Base-by-base conservation (phyloP, 2,888 invertebrate species). In the Xylota segnis region DNA sequence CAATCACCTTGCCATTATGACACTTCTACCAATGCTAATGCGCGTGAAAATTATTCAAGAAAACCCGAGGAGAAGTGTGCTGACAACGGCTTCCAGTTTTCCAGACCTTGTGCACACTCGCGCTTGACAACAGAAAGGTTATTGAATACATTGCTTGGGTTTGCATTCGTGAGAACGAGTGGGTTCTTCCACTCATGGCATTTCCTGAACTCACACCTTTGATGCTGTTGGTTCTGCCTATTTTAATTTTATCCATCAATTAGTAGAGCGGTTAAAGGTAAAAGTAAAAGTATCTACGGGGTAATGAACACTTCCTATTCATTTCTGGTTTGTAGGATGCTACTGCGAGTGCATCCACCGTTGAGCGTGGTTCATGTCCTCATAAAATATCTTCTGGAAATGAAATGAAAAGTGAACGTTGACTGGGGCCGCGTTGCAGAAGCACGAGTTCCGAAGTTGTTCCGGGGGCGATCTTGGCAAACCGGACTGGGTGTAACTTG, bases 401-500 rank as follows among this genome's bases (percentile, higher is more conserved):
- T 50, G 50, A 77, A 77, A 77, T 59, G 52, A 68, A 77, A 76
- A 77, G 68, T 77, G 66, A 75, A 58, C 54, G 66, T 43, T 29
- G n/a, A 27, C 2, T 54, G 54, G 10, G 34, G 12, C 5, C 5
- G 27, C n/a, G 16, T n/a, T 10, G 43, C 45, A n/a, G 18, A 16
- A 61, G 52, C 54, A 54, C 61, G 32, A 32, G 63, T 34, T 29
- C 43, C 32, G 63, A 54, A 54, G 74, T 54, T 40, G 74, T 63
- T 52, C 63, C 74, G 65, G 45, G 32, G 45, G 65, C 54, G 65
- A 75, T 56, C 65, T 65, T 65, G 45, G 65, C 75, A 56, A 75
- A 75, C 65, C 65, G 75, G 75, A 75, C 56, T 75, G 65, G 65
- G 75, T 75, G 75, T 56, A 66, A 65, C 56, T 66, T 50, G 56